These are phyloP conservation scores for Hetaerina americana DNA, from an alignment of 1,140 invertebrate species.

Conservation along the genomic window DNA sequence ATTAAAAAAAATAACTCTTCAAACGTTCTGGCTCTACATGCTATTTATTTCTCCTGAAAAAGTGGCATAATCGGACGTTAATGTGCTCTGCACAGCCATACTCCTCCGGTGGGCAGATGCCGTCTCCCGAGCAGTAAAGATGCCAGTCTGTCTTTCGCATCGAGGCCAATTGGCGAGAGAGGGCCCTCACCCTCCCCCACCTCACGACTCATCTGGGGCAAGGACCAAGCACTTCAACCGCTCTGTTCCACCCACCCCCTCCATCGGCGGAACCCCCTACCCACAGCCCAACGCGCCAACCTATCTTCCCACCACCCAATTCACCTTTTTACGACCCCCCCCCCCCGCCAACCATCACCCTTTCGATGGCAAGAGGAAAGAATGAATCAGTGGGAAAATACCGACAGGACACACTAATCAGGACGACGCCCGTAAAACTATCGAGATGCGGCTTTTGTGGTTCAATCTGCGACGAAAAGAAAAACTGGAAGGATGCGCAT, in stretches of 20 bases:
- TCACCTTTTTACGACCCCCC: background rate
- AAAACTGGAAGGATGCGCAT: too few relatives aligned
- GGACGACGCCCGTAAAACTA: too few relatives aligned
- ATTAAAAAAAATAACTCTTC: too few relatives aligned
- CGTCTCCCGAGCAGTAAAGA: background rate
- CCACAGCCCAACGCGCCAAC: background rate
- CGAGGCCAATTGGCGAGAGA: too few relatives aligned
- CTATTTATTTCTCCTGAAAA: background rate
- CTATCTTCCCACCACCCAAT: background rate
- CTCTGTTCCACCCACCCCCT: background rate
- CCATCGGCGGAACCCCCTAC: background rate
- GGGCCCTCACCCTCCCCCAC: background rate
- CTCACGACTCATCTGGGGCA: background rate
- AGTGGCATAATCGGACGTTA: too few relatives aligned
- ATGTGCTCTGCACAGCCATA: background rate
- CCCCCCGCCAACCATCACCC: background rate
- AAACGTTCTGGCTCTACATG: background rate
- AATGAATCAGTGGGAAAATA: background rate
- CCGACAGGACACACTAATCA: background rate
- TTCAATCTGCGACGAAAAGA: too few relatives aligned
- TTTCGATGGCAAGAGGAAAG: background rate
- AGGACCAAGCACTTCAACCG: background rate
- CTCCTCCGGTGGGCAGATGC: background rate
- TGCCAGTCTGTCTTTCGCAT: background rate
- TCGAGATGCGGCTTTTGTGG: too few relatives aligned